These are phyloP conservation scores for Anoncus sp. DNA, from an alignment of 2,888 invertebrate genomes.

Conservation along the genomic window DNA sequence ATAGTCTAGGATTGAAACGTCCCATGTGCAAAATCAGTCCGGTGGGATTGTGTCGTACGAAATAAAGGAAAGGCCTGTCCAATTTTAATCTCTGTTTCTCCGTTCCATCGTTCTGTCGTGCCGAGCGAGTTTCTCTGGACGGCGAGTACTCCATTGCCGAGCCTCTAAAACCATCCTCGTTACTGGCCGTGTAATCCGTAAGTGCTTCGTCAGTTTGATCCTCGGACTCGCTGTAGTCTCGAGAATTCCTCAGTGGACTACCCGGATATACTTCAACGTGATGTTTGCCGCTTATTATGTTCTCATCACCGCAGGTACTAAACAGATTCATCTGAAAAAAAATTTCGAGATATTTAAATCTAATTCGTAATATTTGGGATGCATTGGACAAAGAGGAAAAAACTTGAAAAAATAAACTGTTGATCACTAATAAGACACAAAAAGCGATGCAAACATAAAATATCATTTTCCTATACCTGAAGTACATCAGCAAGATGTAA, in stretches of 20 bases:
- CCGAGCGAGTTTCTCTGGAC: conserved; percentile 59
- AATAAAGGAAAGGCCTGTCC: conserved; percentile 94
- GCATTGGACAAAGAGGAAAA: neutral
- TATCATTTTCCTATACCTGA: conserved; percentile 83
- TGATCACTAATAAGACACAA: neutral
- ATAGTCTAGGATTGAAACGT: conserved; percentile 92
- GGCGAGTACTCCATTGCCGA: conserved; percentile 8
- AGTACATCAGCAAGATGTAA: conserved; percentile 93
- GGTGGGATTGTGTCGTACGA: conserved; percentile 96
- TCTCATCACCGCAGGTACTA: conserved; percentile 91
- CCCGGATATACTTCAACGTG: conserved; percentile 93
- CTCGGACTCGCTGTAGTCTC: conserved; percentile 60
- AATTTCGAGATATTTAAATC: too few species aligned
- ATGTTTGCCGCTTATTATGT: conserved; percentile 89
- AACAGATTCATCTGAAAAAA: conserved; percentile 88
- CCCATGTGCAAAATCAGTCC: conserved; percentile 95
- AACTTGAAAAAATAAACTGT: neutral
- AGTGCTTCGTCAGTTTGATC: conserved; percentile 36
- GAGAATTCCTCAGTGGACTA: conserved; percentile 83
- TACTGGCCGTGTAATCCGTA: conserved; percentile 48
- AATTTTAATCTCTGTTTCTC: conserved; percentile 91
- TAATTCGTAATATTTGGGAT: conserved; percentile 6
- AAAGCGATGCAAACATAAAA: too few species aligned
- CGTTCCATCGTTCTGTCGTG: conserved; percentile 70
- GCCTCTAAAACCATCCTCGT: conserved; percentile 17